phyloP scores from a whole-genome alignment of 2,113 vertebrate species.

The Oncorhynchus masou region DNA sequence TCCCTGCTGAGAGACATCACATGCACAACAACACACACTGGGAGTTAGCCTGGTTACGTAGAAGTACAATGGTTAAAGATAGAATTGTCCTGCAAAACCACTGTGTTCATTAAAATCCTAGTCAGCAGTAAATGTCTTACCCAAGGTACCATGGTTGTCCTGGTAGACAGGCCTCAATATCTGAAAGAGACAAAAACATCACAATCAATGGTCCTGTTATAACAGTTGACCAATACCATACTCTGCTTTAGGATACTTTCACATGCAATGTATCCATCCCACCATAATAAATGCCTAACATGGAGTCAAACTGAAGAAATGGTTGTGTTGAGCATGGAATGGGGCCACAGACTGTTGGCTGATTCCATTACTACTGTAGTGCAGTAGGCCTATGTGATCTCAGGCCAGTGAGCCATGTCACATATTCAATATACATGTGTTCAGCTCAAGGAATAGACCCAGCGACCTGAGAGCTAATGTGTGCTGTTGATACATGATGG shows the following conservation, averaged over 20 bases:
- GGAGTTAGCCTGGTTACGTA: neutral
- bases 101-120: neutral
- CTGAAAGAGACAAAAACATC: slow-evolving; percentile 50
- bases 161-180: slow-evolving; percentile 82
- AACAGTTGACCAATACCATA: neutral
- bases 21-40: slow-evolving; percentile 9
- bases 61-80: too few species aligned
- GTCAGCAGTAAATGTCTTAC: slow-evolving; percentile 61
- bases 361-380: too few species aligned
- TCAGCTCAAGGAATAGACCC: too few species aligned
- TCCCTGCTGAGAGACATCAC: slow-evolving; percentile 40
- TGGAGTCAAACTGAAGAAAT: neutral
- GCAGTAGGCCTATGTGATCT: too few species aligned
- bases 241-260: neutral
- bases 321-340: neutral
- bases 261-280: neutral
- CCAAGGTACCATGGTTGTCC: slow-evolving; percentile 69
- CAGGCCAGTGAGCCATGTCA: too few species aligned
- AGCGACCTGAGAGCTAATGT: too few species aligned
- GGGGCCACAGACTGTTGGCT: too few species aligned
- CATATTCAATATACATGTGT: too few species aligned
- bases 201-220: neutral
- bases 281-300: neutral
- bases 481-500: too few species aligned
- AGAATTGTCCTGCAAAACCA: neutral